These are phyloP conservation scores for Stomatorhinus walkeri DNA, from an alignment of 2,797 vertebrate species.

Conservation along the genomic window DNA sequence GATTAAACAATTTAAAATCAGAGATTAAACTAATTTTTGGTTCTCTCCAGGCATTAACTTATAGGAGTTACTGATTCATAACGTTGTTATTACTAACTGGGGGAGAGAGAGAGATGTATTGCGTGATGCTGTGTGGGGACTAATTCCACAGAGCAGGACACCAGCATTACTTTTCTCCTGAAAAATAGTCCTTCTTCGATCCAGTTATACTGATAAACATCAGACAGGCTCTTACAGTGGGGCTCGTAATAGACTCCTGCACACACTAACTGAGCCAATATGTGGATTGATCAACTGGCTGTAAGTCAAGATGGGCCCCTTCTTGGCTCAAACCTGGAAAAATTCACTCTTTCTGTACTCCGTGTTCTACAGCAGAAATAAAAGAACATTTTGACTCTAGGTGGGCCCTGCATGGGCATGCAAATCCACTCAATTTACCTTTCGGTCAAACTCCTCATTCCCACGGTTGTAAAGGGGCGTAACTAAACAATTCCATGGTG, in stretches of 20 bases:
- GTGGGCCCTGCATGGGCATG: not conserved
- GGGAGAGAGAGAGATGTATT: not conserved
- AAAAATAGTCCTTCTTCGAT: not conserved
- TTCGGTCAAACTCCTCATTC: not conserved
- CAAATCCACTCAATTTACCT: not conserved
- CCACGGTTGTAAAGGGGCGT: not conserved
- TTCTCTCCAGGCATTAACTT: not conserved
- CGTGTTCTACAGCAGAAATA: conserved; percentile 29
- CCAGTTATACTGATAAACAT: not conserved
- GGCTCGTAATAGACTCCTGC: not conserved
- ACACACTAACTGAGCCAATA: conserved; percentile 35
- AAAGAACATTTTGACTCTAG: not conserved
- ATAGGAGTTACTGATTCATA: not conserved
- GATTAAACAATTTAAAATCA: not conserved
- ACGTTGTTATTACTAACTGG: not conserved
- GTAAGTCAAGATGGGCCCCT: conserved; percentile 54
- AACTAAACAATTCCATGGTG: not conserved
- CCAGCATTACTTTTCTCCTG: not conserved
- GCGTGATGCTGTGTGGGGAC: not conserved
- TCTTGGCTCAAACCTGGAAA: conserved; percentile 52
- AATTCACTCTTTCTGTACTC: conserved; percentile 44
- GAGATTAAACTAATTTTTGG: not conserved
- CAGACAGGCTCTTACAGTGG: not conserved
- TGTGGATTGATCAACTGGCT: conserved; percentile 57
- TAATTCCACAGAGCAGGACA: not conserved